These are phyloP conservation scores for Chrysaora quinquecirrha DNA, from an alignment of 30 jellyfish, hydroid and myxozoan genomes.

Conservation along the genomic window DNA sequence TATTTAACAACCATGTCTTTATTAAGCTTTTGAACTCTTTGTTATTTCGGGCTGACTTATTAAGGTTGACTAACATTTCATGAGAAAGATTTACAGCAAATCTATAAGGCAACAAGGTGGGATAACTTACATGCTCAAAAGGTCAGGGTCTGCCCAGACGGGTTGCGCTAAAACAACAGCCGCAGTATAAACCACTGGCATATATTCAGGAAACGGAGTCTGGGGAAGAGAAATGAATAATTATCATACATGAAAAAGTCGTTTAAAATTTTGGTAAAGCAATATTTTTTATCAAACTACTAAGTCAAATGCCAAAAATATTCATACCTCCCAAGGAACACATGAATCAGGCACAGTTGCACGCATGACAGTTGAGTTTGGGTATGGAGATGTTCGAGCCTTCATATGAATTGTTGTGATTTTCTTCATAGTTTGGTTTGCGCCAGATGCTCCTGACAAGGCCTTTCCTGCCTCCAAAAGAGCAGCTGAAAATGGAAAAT, in stretches of 20 bases:
- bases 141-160: conserved; percentile 87
- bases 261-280: conserved; percentile 10
- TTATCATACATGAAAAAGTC: neutral
- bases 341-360: conserved; percentile 77
- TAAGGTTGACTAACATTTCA: no score
- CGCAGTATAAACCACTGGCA: conserved; percentile 82
- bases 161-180: conserved; percentile 83
- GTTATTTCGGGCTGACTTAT: no score
- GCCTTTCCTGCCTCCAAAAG: conserved; percentile 61
- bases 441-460: conserved; percentile 5
- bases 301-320: no score
- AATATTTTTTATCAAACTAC: no score
- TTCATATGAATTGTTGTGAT: conserved; percentile 87
- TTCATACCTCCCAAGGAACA: conserved; percentile 85
- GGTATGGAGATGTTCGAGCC: conserved; percentile 80
- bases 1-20: no score
- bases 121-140: conserved; percentile 64
- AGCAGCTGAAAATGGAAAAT: conserved; percentile 48
- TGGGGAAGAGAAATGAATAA: conserved; percentile 12
- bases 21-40: no score
- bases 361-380: conserved; percentile 64
- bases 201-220: conserved; percentile 74
- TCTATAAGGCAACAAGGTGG: no score
- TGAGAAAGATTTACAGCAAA: no score
- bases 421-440: neutral